Base-by-base conservation (phyloP, 2,888 invertebrate genomes). In the Netelia fuscicornis region DNA sequence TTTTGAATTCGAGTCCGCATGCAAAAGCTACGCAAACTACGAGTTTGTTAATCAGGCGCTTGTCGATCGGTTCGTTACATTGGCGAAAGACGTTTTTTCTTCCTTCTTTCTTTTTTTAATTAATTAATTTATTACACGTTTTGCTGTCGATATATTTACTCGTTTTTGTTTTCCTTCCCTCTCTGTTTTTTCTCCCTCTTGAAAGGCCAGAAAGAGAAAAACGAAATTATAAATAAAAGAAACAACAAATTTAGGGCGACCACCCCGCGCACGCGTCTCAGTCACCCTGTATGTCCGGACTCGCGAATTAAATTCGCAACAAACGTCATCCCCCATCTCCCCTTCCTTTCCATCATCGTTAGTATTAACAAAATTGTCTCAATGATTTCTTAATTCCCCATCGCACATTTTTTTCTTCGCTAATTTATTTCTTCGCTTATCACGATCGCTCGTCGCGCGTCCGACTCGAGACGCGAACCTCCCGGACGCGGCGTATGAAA, bases 21-120 rank as follows among this genome's bases (percentile, higher is more conserved):
- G 92, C 89, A 90, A 90, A 92, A 91, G 89, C 90, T 91, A 90
- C 86, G 86, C 84, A 60, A 79, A 81, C 86, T 88, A 88, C 87
- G 88, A 87, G 87, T 76, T 74, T 71, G 90, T 89, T 87, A 89
- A 85, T 87, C 88, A 86, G 85, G 81, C 89, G 88, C 56, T 78
- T 60, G 78, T 74, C 60, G 64, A 71, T 71, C 67, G n/a, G 11
- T 60, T 65, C 65, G 56, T 56, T 20, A 13, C 44, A 37, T 62
- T 52, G n/a, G 42, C 20, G 25, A 65, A 13, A 71, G 25, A 42
- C 48, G 52, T 20, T 0, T 62, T 11, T 64, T 17, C 0, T 17
- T 17, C 17, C 17, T 17, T 17, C 17, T 17, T 17, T 17, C 17
- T 17, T 17, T 17, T 17, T 17, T 17, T 17, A 17, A 37, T 79